Evolutionary conservation across 2,888 invertebrate species (phyloP).

Genomic region (Prosopocoilus inquinatus): DNA sequence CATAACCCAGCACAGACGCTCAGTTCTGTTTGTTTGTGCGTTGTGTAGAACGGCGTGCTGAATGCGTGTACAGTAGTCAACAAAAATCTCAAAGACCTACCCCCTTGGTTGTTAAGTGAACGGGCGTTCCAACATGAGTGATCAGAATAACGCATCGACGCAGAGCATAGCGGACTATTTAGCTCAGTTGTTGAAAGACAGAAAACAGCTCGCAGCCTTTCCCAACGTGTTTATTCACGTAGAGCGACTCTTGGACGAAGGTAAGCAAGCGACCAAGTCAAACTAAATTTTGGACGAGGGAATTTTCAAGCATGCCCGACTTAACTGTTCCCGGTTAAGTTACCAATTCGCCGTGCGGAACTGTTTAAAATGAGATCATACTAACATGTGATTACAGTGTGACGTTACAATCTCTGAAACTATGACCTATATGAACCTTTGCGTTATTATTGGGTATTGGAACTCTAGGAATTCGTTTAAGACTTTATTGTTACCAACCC

Average conservation of each 20-base stretch:
- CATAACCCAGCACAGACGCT: neutral
- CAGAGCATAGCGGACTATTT: slow-evolving; percentile 99
- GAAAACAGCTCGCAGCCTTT: slow-evolving; percentile 99
- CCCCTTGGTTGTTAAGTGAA: neutral
- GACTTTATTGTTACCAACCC: no score
- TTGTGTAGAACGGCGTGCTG: slow-evolving; percentile 11
- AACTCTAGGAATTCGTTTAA: no score
- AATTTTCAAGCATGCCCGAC: neutral
- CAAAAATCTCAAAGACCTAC: neutral
- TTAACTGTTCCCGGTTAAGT: neutral
- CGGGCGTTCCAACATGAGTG: slow-evolving; percentile 43
- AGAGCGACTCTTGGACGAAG: slow-evolving; percentile 98
- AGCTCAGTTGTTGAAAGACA: slow-evolving; percentile 99
- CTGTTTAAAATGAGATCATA: slow-evolving; percentile 22
- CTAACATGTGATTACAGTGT: slow-evolving; percentile 37
- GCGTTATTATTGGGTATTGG: no score
- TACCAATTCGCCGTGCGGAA: slow-evolving; percentile 18
- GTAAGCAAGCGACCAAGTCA: slow-evolving; percentile 61
- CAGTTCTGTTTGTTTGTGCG: slow-evolving; percentile 6
- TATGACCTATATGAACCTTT: slow-evolving; percentile 1
- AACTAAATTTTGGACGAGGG: neutral
- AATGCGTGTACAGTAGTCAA: slow-evolving; percentile 3
- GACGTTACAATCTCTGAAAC: slow-evolving; percentile 29
- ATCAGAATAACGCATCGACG: slow-evolving; percentile 61
- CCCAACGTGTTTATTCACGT: slow-evolving; percentile 99